Evolutionary conservation across 2,888 invertebrate species (phyloP).

Genomic region (Drosophila multiciliata): DNA sequence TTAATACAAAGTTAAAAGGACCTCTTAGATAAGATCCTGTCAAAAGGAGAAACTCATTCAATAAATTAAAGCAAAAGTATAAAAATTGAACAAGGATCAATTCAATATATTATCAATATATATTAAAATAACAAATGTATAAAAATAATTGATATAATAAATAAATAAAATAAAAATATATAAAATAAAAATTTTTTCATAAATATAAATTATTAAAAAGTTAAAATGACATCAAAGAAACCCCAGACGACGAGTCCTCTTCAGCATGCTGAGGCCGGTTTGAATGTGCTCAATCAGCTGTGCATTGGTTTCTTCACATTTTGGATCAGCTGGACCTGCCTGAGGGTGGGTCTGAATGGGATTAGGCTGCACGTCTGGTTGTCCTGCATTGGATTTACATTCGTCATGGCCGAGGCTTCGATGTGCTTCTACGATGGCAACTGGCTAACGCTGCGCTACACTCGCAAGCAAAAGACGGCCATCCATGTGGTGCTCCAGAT

Average conservation of each 20-base stretch:
- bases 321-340: slow-evolving; percentile 78
- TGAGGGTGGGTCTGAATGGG: slow-evolving; percentile 61
- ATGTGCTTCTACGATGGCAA: slow-evolving; percentile 82
- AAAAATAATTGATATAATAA: not conserved
- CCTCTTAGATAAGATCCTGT: not conserved
- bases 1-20: not conserved
- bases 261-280: slow-evolving; percentile 64
- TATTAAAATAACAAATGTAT: not conserved
- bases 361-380: slow-evolving; percentile 80
- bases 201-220: not conserved
- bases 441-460: slow-evolving; percentile 64
- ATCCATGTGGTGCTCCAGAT: slow-evolving; percentile 76
- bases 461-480: slow-evolving; percentile 69
- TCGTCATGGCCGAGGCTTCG: slow-evolving; percentile 82
- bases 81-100: not conserved
- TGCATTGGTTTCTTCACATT: slow-evolving; percentile 81
- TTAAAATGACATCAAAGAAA: slow-evolving; percentile 32
- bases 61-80: not conserved
- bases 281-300: slow-evolving; percentile 77
- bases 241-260: slow-evolving; percentile 37
- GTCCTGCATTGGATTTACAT: slow-evolving; percentile 74
- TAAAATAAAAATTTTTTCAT: not conserved
- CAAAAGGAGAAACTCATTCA: not conserved
- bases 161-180: not conserved
- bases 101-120: not conserved